Percentiles rank a stretch among this genome's conserved stretches.
Conservation (phyloP, 2,113 vertebrate genomes). For the Sinocyclocheilus maitianheensis region DNA sequence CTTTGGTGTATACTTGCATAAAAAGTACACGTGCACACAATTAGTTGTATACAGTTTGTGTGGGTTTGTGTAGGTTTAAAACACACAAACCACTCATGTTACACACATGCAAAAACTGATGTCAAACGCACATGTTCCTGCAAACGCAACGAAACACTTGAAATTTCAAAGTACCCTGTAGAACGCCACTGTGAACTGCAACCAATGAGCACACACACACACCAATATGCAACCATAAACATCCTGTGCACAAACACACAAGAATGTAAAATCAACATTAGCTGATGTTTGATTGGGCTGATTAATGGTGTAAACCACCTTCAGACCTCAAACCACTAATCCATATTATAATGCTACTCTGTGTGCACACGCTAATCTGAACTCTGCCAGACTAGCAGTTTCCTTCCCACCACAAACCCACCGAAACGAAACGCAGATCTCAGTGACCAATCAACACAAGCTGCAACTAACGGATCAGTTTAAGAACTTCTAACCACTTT, state of each 20-base stretch:
- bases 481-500: background rate
- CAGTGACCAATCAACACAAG: background rate
- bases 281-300: background rate
- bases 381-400: conserved; percentile 27
- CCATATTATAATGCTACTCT: conserved; percentile 27
- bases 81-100: background rate
- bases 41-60: background rate
- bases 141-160: background rate
- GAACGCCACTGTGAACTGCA: background rate
- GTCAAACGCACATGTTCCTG: background rate
- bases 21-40: background rate
- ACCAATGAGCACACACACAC: background rate
- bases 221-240: background rate
- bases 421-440: no score
- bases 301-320: background rate
- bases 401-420: conserved; percentile 14
- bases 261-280: background rate
- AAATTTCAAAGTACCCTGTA: background rate
- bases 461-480: background rate
- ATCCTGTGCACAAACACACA: conserved; percentile 1
- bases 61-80: background rate
- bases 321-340: conserved; percentile 34
- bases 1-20: background rate
- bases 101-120: background rate
- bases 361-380: conserved; percentile 32